phyloP scores from a whole-genome alignment of 2,797 vertebrate species.

The Etheostoma nigrum region DNA sequence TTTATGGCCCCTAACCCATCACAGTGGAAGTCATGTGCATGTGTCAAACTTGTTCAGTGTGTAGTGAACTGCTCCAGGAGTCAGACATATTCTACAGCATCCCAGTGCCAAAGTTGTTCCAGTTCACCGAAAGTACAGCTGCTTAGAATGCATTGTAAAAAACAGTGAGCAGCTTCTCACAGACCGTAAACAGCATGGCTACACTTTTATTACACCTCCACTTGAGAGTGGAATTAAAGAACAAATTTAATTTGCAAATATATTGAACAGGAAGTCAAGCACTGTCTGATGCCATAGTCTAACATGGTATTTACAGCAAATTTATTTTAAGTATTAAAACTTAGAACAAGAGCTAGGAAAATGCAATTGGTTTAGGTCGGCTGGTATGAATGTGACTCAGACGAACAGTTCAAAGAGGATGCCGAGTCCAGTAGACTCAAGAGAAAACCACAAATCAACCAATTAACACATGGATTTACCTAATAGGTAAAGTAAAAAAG shows the following conservation, averaged over 20 bases:
- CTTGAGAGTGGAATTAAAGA: neutral
- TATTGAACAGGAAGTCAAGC: neutral
- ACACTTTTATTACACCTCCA: constrained; percentile 8
- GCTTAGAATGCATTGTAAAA: constrained; percentile 20
- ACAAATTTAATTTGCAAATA: neutral
- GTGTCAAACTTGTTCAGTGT: constrained; percentile 28
- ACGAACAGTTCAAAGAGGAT: neutral
- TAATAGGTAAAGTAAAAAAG: neutral
- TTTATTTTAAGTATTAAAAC: constrained; percentile 1
- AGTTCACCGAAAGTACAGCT: constrained; percentile 65
- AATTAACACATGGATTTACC: neutral
- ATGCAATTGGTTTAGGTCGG: constrained; percentile 1
- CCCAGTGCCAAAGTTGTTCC: constrained; percentile 38
- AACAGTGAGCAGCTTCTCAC: constrained; percentile 21
- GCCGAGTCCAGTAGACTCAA: neutral
- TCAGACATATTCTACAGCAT: constrained; percentile 33
- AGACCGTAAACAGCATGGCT: neutral
- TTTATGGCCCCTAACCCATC: constrained; percentile 9
- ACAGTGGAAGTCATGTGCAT: constrained; percentile 18
- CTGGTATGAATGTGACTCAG: neutral
- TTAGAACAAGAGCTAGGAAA: neutral
- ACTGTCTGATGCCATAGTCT: neutral
- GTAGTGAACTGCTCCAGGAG: constrained; percentile 29
- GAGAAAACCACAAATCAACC: constrained; percentile 5
- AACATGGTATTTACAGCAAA: neutral